Evolutionary conservation across 2,113 vertebrate genomes (phyloP), one percentile per base, ranked within the genome.

Genomic region (Falco punctatus): DNA sequence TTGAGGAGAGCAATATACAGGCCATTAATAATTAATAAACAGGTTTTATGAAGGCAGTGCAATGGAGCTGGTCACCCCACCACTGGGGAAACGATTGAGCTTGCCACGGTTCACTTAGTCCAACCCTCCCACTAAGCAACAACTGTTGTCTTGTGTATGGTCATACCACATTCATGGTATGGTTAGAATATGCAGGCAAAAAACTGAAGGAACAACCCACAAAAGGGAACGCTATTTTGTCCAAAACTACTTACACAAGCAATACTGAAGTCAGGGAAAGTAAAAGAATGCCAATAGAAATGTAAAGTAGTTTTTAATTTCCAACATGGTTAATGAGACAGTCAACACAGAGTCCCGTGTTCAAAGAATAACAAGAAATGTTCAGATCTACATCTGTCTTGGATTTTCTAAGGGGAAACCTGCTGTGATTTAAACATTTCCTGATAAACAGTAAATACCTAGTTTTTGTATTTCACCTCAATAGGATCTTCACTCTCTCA

Each of bases 371-470:
- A 83, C 28, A 96, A 87, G 74, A 80, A 94, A 54, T 20, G 58
- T 79, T 57, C 57, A 93, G 38, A 69, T 42, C 74, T 66, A 61
- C 69, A 88, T 94, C 65, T 96, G 81, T 49, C 81, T 96, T 86
- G 55, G 40, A 95, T 97, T 96, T 95, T 77, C 81, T 51, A 35
- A 38, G 24, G 62, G 70, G 18, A 59, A 96, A 57, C 58, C 58
- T 90, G 82, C 74, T 84, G 95, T 51, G 81, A 91, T 72, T 95
- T 93, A 95, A 95, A 81, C 35, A 38, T 64, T 97, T 94, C 52
- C 71, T 88, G 83, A 81, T 77, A 94, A 94, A 90, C 19, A 79
- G 40, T 77, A 82, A 97, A 93, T 83, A 90, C 5, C 30, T 89
- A 46, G 48, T 30, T 94, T 88, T 67, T 87, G 54, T 85, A 59